Evolutionary conservation across 2,797 vertebrate genomes (phyloP).

Genomic region (Phalloptychus januarius): DNA sequence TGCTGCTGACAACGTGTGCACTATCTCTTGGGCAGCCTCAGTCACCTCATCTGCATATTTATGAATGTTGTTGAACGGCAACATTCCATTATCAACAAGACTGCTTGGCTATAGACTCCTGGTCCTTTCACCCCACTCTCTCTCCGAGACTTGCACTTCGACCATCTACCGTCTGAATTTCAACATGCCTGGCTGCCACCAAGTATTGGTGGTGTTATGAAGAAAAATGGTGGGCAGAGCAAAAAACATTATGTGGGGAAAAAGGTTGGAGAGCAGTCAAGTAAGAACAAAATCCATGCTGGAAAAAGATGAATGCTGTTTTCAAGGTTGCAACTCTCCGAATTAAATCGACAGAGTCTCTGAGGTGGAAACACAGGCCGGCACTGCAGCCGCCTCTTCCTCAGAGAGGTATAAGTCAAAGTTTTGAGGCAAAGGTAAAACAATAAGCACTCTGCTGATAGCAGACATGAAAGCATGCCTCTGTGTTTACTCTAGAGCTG

Average conservation of each 20-base stretch:
- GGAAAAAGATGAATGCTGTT: conserved; percentile 49
- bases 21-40: conserved; percentile 55
- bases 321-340: conserved; percentile 60
- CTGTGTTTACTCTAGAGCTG: conserved; percentile 21
- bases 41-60: conserved; percentile 74
- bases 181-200: conserved; percentile 33
- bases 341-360: conserved; percentile 59
- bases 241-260: conserved; percentile 6
- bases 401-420: conserved; percentile 39
- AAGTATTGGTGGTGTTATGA: conserved; percentile 40
- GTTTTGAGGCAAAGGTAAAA: conserved; percentile 32
- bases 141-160: conserved; percentile 49
- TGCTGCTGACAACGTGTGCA: conserved; percentile 45
- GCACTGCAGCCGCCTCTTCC: neutral
- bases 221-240: conserved; percentile 55
- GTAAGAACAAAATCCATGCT: conserved; percentile 38
- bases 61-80: conserved; percentile 72
- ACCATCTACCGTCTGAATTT: conserved; percentile 58
- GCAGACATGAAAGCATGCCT: conserved; percentile 20
- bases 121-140: conserved; percentile 57
- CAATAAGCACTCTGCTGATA: conserved; percentile 14
- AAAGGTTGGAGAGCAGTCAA: conserved; percentile 29
- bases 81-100: conserved; percentile 73
- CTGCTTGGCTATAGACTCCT: conserved; percentile 60
- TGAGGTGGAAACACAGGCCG: conserved; percentile 41